Evolutionary conservation across 2,888 invertebrate species (phyloP).

Genomic region (Gortyna flavago): DNA sequence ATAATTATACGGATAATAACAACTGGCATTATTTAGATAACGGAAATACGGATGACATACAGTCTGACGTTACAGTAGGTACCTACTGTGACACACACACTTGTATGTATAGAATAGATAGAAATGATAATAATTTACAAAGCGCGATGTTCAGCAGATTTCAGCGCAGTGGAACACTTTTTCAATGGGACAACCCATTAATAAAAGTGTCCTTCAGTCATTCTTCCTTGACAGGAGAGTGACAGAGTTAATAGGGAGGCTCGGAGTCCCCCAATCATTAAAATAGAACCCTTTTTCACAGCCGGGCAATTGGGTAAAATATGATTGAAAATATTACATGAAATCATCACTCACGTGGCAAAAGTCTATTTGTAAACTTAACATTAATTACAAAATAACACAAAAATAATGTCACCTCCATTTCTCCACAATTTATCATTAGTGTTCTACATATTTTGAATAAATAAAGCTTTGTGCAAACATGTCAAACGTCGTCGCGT

Average conservation of each 20-base stretch:
- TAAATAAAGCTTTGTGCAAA: constrained; percentile 63
- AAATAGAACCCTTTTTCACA: background rate
- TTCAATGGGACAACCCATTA: background rate
- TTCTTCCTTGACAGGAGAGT: background rate
- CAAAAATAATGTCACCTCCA: constrained; percentile 8
- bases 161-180: background rate
- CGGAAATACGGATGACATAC: background rate
- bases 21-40: constrained; percentile 1
- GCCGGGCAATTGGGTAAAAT: too few relatives aligned
- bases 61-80: background rate
- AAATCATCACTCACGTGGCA: background rate
- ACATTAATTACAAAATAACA: background rate
- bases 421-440: constrained; percentile 34
- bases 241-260: background rate
- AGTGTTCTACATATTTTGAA: constrained; percentile 57
- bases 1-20: background rate
- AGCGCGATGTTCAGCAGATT: background rate
- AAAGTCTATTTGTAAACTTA: background rate
- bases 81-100: constrained; percentile 3
- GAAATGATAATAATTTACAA: background rate
- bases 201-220: background rate
- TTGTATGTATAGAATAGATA: background rate
- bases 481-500: constrained; percentile 59
- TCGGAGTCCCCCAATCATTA: background rate
- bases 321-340: background rate